Percentiles rank a stretch among this genome's conserved stretches.
These are phyloP conservation scores for Hoplodrina blanda DNA, from an alignment of 2,888 invertebrate genomes.

Conservation along the genomic window DNA sequence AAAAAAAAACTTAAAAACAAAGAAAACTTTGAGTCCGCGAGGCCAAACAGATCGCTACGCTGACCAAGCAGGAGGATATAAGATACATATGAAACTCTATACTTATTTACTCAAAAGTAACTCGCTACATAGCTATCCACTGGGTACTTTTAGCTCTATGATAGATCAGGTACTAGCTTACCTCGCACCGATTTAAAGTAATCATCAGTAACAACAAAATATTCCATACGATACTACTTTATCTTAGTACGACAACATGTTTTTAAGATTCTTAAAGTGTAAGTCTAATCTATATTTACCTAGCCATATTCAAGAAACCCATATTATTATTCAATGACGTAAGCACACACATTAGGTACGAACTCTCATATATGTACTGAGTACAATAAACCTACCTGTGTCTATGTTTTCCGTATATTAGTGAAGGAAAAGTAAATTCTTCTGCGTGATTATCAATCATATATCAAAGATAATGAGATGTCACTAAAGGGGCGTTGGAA, in stretches of 20 bases:
- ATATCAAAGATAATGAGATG: conserved; percentile 76
- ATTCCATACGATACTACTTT: conserved; percentile 34
- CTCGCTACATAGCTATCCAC: no score
- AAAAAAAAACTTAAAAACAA: no score
- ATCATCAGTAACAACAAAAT: conserved; percentile 18
- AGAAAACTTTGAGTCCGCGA: background rate
- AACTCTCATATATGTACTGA: background rate
- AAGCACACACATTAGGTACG: conserved; percentile 20
- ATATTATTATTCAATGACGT: conserved; percentile 34
- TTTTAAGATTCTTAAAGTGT: conserved; percentile 27
- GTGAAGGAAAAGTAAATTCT: conserved; percentile 52
- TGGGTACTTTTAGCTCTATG: no score
- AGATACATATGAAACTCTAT: no score
- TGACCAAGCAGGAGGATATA: background rate
- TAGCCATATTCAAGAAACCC: conserved; percentile 26
- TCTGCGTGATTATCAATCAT: conserved; percentile 77
- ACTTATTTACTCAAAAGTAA: no score
- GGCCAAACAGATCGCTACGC: background rate
- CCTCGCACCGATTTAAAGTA: background rate
- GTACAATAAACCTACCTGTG: conserved; percentile 17
- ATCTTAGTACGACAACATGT: conserved; percentile 20
- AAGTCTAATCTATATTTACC: conserved; percentile 50
- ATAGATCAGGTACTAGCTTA: no score
- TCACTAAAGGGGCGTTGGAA: conserved; percentile 71
- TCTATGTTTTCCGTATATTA: conserved; percentile 19